Evolutionary conservation across 2,113 vertebrate species (phyloP).

Genomic region (Vidua chalybeata): DNA sequence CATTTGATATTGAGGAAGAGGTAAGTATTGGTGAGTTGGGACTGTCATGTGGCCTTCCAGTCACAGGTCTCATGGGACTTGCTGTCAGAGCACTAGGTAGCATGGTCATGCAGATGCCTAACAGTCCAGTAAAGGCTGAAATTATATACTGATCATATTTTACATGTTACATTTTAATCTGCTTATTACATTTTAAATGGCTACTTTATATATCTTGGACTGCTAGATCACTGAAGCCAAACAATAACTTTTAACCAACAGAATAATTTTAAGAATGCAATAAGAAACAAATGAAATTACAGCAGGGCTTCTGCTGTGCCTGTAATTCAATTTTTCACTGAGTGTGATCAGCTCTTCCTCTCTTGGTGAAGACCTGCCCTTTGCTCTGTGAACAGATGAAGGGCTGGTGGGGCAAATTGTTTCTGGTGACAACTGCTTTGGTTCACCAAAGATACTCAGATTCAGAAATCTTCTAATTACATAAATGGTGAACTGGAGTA

Average conservation of each 20-base stretch:
- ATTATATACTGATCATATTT: neutral
- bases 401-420: neutral
- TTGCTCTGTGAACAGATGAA: neutral
- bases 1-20: neutral
- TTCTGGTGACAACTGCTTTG: neutral
- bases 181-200: neutral
- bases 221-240: neutral
- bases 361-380: neutral
- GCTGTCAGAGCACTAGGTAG: neutral
- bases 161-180: neutral
- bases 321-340: neutral
- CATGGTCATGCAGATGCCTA: neutral
- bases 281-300: slow-evolving; percentile 1
- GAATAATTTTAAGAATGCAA: neutral
- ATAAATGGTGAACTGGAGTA: neutral
- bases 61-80: neutral
- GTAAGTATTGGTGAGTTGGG: neutral
- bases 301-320: neutral
- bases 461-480: neutral
- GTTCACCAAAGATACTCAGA: neutral
- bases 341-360: neutral
- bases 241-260: neutral
- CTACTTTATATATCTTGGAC: neutral
- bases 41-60: neutral
- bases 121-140: neutral